These are phyloP conservation scores for Meloidogyne chitwoodi DNA, from an alignment of 1,140 invertebrate genomes.

Conservation along the genomic window DNA sequence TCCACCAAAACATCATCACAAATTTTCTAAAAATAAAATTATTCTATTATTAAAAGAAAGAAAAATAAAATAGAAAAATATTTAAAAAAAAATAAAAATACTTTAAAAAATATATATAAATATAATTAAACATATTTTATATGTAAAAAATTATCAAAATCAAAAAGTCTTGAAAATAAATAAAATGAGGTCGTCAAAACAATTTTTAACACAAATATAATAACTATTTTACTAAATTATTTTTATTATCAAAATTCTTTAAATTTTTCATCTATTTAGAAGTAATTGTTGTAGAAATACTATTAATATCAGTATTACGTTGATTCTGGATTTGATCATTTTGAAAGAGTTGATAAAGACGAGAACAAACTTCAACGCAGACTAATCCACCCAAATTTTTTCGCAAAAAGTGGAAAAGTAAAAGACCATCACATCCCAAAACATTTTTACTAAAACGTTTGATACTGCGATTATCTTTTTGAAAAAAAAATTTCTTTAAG, in stretches of 20 bases:
- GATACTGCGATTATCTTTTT: background rate
- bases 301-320: background rate
- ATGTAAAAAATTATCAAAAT: too few relatives aligned
- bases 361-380: background rate
- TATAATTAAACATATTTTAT: too few relatives aligned
- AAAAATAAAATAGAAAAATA: too few relatives aligned
- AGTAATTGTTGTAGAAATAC: background rate
- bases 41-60: too few relatives aligned
- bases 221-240: background rate
- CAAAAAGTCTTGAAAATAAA: too few relatives aligned
- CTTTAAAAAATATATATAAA: too few relatives aligned
- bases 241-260: too few relatives aligned
- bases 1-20: too few relatives aligned
- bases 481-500: background rate
- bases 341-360: slow-evolving; percentile 6
- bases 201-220: too few relatives aligned
- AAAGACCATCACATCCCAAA: slow-evolving; percentile 5
- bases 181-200: too few relatives aligned
- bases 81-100: too few relatives aligned
- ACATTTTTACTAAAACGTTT: background rate
- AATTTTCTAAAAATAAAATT: too few relatives aligned
- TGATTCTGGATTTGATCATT: background rate
- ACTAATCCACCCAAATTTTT: slow-evolving; percentile 13
- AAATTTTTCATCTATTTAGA: background rate
- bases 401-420: slow-evolving; percentile 13